Conservation (phyloP, 2,797 vertebrate species). For the Lophius americanus region DNA sequence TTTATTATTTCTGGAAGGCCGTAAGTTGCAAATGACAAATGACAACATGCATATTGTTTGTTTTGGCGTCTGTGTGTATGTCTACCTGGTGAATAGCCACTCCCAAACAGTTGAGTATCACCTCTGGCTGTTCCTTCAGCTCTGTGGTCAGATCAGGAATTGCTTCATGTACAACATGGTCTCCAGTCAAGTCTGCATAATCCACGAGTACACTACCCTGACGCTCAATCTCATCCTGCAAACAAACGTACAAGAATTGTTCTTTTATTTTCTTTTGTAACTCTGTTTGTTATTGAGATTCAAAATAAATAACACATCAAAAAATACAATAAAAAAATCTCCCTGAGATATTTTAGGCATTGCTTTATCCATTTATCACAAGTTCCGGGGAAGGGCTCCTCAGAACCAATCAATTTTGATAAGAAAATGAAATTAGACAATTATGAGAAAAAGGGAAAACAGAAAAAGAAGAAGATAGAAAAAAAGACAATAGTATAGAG, state of each 20-base stretch:
- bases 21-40: neutral
- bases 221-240: constrained; percentile 96
- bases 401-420: too few relatives aligned
- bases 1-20: neutral
- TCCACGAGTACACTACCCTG: constrained; percentile 97
- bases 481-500: too few relatives aligned
- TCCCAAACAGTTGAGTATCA: constrained; percentile 91
- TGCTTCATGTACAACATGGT: constrained; percentile 70
- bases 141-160: constrained; percentile 83
- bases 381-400: too few relatives aligned
- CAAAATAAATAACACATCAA: too few relatives aligned
- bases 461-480: too few relatives aligned
- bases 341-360: too few relatives aligned
- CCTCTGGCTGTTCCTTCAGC: constrained; percentile 90
- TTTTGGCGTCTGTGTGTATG: neutral
- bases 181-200: constrained; percentile 86
- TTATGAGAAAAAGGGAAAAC: too few relatives aligned
- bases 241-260: neutral
- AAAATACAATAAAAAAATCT: too few relatives aligned
- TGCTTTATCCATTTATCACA: too few relatives aligned
- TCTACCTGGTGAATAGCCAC: constrained; percentile 94
- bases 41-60: neutral
- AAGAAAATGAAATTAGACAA: too few relatives aligned
- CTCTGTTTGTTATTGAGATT: too few relatives aligned
- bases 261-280: neutral